Base-by-base conservation (phyloP, 2,888 invertebrate genomes). In the Caenorhabditis sp. region DNA sequence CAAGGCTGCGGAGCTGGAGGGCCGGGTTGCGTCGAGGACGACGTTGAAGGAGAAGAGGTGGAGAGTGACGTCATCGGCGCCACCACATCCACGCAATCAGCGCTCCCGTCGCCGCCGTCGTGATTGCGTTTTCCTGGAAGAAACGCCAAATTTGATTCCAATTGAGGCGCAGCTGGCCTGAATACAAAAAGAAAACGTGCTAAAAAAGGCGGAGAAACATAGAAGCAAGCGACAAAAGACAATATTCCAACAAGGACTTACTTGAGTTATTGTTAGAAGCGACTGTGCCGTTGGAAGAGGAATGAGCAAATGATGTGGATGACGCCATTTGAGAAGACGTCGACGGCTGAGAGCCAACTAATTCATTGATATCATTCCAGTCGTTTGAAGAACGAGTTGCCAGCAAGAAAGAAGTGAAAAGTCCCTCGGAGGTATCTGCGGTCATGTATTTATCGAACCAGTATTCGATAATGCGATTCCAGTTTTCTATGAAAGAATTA, bases 91-190 rank as follows among this genome's bases (percentile, higher is more conserved):
- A 68, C 68, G 52, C 48, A 20, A 27, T 48, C 15, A 50, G 24
- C 43, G 4, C 7, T 5, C 20, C 41, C 17, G 4, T n/a, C 9
- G 52, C 30, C 9, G 56, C 66, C 55, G 26, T 27, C 32, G 66
- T 52, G 59, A 59, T 68, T 68, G 58, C 68, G 68, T 59, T 68
- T 68, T 59, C 68, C 68, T 68, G 68, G 68, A 68, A 68, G 48
- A 68, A 59, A 59, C 66, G 66, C 56, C 50, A 22, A 30, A 68
- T 58, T 68, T 68, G 58, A 8, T 17, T 46, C 66, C 66, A 56
- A 50, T 50, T 13, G 50, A 32, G 41, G 48, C 27, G 50, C 37
- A 48, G 20, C 13, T 26, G 45, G 66, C 58, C 66, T 56, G 43
- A 68, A 68, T 65, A 30, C 35, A 8, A 27, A 61, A 20, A 17